A percentile compares a stretch with the other conserved stretches of the same genome.
These are phyloP conservation scores for Lytechinus variegatus DNA, from an alignment of 35 echinoderm and acorn worm genomes.

Conservation along the genomic window DNA sequence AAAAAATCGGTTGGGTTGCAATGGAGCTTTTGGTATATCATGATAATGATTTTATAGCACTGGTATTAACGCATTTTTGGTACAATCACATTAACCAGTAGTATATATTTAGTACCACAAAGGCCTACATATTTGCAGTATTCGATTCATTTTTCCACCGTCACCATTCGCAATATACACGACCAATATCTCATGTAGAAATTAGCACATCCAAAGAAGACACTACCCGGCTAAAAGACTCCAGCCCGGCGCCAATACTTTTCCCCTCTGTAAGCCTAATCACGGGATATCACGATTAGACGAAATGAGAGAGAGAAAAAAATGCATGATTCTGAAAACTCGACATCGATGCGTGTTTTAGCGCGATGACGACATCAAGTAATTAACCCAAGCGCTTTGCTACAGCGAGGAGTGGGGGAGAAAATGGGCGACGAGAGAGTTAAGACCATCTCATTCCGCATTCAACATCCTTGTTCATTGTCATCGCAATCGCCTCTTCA, in stretches of 20 bases:
- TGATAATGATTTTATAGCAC: too few relatives aligned
- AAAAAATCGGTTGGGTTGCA: too few relatives aligned
- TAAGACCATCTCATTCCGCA: not conserved
- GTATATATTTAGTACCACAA: too few relatives aligned
- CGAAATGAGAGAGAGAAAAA: not conserved
- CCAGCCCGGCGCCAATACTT: not conserved
- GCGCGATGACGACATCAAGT: constrained; percentile 7
- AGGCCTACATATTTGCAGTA: too few relatives aligned
- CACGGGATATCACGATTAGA: not conserved
- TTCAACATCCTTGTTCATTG: not conserved
- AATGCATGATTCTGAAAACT: not conserved
- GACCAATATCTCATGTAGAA: not conserved
- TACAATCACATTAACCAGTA: too few relatives aligned
- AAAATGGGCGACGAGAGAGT: not conserved
- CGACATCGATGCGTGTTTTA: not conserved
- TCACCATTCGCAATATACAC: not conserved
- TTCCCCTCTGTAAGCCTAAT: not conserved
- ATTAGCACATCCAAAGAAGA: not conserved
- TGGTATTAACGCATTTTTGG: too few relatives aligned
- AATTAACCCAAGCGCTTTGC: not conserved
- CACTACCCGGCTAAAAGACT: not conserved
- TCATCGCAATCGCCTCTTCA: not conserved
- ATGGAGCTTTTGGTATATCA: too few relatives aligned
- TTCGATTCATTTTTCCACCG: not conserved
- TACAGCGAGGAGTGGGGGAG: not conserved